Conservation (phyloP, 2,888 invertebrate species). For the Cerastoderma edule region DNA sequence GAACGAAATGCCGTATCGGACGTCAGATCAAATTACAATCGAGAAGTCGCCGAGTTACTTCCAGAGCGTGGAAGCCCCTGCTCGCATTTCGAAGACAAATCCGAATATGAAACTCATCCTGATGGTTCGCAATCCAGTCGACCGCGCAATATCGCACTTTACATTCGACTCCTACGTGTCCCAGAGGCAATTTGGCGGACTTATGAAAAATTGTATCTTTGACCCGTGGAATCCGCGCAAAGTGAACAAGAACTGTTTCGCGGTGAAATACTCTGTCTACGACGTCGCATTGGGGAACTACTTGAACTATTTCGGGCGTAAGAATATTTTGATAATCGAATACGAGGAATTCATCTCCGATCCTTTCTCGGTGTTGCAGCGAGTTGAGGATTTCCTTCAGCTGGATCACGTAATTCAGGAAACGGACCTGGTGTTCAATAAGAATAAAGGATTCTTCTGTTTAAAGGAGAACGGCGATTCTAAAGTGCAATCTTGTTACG, state of each 20-base stretch:
- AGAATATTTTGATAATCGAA: slow-evolving; percentile 96
- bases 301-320: slow-evolving; percentile 95
- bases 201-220: slow-evolving; percentile 37
- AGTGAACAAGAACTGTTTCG: slow-evolving; percentile 82
- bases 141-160: slow-evolving; percentile 97
- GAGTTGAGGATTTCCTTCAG: slow-evolving; percentile 75
- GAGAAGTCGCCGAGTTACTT: slow-evolving; percentile 99
- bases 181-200: slow-evolving; percentile 44
- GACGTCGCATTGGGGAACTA: slow-evolving; percentile 92
- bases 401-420: slow-evolving; percentile 66
- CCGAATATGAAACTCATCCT: slow-evolving; percentile 93
- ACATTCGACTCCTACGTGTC: slow-evolving; percentile 85
- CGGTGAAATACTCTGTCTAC: slow-evolving; percentile 81
- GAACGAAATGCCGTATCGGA: slow-evolving; percentile 93
- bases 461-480: slow-evolving; percentile 85
- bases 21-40: slow-evolving; percentile 95
- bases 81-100: slow-evolving; percentile 96
- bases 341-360: slow-evolving; percentile 69
- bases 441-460: slow-evolving; percentile 97
- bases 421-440: slow-evolving; percentile 98
- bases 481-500: slow-evolving; percentile 90
- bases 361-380: slow-evolving; percentile 70
- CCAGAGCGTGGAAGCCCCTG: slow-evolving; percentile 96
- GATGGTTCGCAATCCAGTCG: slow-evolving; percentile 97
- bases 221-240: slow-evolving; percentile 60